Percentiles rank a stretch among this genome's conserved stretches.
These are phyloP conservation scores for Lasiurus borealis DNA, from an alignment of 2,113 vertebrate species.

Conservation along the genomic window DNA sequence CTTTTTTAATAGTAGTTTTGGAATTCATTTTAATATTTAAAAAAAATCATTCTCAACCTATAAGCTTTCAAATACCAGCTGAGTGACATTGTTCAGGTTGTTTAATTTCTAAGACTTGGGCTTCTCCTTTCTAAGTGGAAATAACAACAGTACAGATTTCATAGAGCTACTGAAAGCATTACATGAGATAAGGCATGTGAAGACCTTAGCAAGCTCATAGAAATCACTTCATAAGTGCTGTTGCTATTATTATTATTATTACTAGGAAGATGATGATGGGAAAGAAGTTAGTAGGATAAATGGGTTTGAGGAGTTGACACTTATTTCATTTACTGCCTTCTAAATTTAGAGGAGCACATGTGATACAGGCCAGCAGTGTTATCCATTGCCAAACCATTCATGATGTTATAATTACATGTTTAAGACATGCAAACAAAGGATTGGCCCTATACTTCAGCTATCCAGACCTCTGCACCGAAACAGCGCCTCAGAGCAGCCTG, in stretches of 20 bases:
- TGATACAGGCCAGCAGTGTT: neutral
- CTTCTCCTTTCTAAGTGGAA: neutral
- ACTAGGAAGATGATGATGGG: neutral
- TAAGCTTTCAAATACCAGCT: neutral
- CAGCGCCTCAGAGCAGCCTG: neutral
- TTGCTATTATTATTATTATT: neutral
- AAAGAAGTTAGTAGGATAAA: neutral
- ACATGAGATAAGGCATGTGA: neutral
- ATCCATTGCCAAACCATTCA: neutral
- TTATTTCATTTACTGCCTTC: neutral
- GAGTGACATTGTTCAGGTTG: neutral
- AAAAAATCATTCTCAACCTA: neutral
- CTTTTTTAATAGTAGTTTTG: conserved; percentile 22
- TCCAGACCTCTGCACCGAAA: neutral
- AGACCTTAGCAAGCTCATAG: neutral
- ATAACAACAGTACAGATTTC: neutral
- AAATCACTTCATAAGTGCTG: neutral
- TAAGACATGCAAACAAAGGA: neutral
- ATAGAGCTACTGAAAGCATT: neutral
- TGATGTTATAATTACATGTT: neutral
- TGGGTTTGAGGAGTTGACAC: neutral
- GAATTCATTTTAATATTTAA: conserved; percentile 53
- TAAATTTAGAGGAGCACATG: neutral
- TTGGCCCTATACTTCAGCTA: neutral
- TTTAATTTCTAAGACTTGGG: neutral